These are phyloP conservation scores for Bradypodion pumilum DNA, from an alignment of 2,797 vertebrate genomes.

Conservation along the genomic window DNA sequence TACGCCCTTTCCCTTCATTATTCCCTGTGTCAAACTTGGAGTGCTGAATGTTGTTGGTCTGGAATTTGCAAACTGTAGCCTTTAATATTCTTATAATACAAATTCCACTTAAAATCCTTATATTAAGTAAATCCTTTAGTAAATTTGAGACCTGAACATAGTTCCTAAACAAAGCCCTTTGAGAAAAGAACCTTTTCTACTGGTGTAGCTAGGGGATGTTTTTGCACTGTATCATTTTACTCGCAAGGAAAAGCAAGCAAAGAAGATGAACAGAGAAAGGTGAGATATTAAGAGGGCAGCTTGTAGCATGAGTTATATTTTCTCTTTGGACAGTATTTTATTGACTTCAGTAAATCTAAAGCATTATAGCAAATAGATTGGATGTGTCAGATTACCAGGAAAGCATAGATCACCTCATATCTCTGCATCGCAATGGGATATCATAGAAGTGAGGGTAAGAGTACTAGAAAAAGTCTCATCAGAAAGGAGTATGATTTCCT, in stretches of 20 bases:
- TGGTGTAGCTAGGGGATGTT: not conserved
- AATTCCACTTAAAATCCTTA: no score
- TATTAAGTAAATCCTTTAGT: no score
- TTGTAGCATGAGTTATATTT: conserved; percentile 7
- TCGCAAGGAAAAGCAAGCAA: conserved; percentile 20
- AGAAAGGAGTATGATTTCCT: not conserved
- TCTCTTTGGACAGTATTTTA: not conserved
- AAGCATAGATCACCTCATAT: conserved; percentile 6
- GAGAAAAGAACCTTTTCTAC: not conserved
- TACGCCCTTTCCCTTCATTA: no score
- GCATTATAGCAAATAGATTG: conserved; percentile 22
- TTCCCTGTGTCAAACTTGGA: no score
- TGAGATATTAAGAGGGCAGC: not conserved
- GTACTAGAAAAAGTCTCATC: not conserved
- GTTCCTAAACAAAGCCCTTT: no score
- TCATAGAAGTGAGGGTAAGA: not conserved
- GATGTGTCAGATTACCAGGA: conserved; percentile 6
- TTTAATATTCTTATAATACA: no score
- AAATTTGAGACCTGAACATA: no score
- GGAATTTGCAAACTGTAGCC: no score
- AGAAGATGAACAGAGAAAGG: not conserved
- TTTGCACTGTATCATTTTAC: not conserved
- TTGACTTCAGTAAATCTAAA: conserved; percentile 18
- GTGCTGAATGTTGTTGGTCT: no score
- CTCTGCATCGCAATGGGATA: not conserved